Percentiles rank a stretch among this genome's conserved stretches.
Evolutionary conservation across 2,888 invertebrate genomes (phyloP).

Genomic region (Dorcus hopei): DNA sequence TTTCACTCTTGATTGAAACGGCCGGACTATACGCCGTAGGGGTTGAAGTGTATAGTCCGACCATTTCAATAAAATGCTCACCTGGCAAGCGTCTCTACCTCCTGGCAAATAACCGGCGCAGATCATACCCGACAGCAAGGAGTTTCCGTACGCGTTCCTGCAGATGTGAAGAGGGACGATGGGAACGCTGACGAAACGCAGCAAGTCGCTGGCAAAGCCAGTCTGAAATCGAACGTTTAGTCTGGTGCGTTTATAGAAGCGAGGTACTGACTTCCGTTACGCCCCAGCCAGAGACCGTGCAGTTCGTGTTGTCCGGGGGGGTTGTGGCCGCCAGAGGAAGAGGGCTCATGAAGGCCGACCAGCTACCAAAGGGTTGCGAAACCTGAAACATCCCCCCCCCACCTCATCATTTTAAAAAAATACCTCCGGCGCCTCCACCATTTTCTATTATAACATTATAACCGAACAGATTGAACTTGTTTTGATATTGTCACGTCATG

Average conservation of each 20-base stretch:
- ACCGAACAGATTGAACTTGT: too few relatives aligned
- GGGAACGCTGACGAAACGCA: slow-evolving; percentile 9
- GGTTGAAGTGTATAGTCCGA: too few relatives aligned
- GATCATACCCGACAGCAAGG: slow-evolving; percentile 20
- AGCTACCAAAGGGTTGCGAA: slow-evolving; percentile 9
- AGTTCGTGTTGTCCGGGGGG: slow-evolving; percentile 10
- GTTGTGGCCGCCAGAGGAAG: slow-evolving; percentile 3
- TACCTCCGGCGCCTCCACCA: too few relatives aligned
- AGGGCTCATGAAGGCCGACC: slow-evolving; percentile 9
- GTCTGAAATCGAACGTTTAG: slow-evolving; percentile 1
- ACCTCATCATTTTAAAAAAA: neutral
- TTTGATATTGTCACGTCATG: neutral
- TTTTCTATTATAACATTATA: neutral
- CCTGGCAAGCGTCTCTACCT: slow-evolving; percentile 25
- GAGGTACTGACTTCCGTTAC: slow-evolving; percentile 7
- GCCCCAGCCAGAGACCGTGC: slow-evolving; percentile 24
- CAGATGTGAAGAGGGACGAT: slow-evolving; percentile 11
- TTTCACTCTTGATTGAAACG: too few relatives aligned
- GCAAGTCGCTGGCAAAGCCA: slow-evolving; percentile 4
- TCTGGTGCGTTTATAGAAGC: too few relatives aligned
- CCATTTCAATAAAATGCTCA: neutral
- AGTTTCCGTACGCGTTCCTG: slow-evolving; percentile 5
- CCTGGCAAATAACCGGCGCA: slow-evolving; percentile 23
- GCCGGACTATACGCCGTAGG: too few relatives aligned
- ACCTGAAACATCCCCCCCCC: slow-evolving; percentile 8